Percentiles rank a stretch among this genome's conserved stretches.
Evolutionary conservation across 2,888 invertebrate species (phyloP).

Genomic region (Silvanus unidentatus): DNA sequence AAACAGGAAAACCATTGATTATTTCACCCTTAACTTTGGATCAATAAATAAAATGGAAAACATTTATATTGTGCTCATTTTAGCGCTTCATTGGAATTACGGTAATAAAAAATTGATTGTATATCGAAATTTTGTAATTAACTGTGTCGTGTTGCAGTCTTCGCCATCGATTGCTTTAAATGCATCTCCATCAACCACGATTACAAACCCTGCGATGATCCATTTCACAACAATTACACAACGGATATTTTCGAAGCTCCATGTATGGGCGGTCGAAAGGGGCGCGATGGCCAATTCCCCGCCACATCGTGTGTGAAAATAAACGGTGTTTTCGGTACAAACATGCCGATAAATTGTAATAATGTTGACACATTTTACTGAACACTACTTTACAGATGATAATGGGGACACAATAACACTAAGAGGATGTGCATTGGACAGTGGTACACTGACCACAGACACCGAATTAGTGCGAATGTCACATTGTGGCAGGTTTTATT

Average conservation of each 20-base stretch:
- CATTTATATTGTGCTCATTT: no score
- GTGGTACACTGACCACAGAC: conserved; percentile 90
- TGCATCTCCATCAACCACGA: conserved; percentile 88
- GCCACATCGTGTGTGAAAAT: conserved; percentile 97
- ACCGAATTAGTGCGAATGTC: conserved; percentile 95
- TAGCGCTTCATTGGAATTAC: no score
- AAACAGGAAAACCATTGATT: no score
- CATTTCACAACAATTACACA: conserved; percentile 89
- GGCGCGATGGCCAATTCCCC: conserved; percentile 87
- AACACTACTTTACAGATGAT: conserved; percentile 60
- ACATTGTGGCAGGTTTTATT: conserved; percentile 94
- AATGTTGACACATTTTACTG: no score
- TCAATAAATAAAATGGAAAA: no score
- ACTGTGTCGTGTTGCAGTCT: conserved; percentile 21
- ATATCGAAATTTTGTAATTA: no score
- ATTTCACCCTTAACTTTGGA: no score
- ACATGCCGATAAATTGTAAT: not conserved
- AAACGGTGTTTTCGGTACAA: conserved; percentile 78
- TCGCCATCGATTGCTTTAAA: conserved; percentile 88
- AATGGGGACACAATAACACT: conserved; percentile 77
- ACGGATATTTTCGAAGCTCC: conserved; percentile 78
- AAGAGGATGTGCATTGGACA: conserved; percentile 92
- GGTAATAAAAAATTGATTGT: no score
- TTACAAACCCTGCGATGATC: conserved; percentile 88
- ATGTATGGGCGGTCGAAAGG: conserved; percentile 92